Base-by-base conservation (phyloP, 2,888 invertebrate genomes). In the Adelphocoris suturalis region DNA sequence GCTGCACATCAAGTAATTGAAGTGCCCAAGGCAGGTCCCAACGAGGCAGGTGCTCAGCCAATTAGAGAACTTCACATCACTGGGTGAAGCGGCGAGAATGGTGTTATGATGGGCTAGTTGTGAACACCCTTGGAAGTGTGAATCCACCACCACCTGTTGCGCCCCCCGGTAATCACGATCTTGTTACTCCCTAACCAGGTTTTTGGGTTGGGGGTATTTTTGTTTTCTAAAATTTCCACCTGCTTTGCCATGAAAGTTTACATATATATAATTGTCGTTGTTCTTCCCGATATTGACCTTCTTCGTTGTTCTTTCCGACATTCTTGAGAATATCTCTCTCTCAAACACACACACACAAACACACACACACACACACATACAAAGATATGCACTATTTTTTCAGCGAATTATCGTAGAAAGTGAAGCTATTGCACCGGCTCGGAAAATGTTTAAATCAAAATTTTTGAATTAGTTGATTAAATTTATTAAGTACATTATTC, bases 81-180 rank as follows among this genome's bases (percentile, higher is more conserved):
- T 16, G 82, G 82, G 52, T 47, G 19, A 14, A 27, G 52, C 82
- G 14, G 52, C 19, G 52, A 19, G 82, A 52, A 82, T 47, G 80
- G 82, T 82, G 82, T 82, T 82, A 82, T 82, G 82, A 82, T 82
- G 82, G 82, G 82, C 48, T 82, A 23, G 82, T 82, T 82, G 52
- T 14, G 82, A 52, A 82, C 82, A 82, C 82, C 82, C 82, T 46
- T 82, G 68, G 23, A 82, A 82, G 82, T 82, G 82, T 82, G 82
- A 82, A 82, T 52, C 23, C 52, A 27, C 48, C 52, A 82, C 82
- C 82, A 82, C 82, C 82, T 82, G 82, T 82, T 19, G 23, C 52
- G n/a, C 82, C 82, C 52, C 82, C 82, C 48, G 82, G 82, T 82
- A 82, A 82, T 82, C 82, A 82, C 82, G 82, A 82, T 82, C 82